Base-by-base conservation (phyloP, 1,140 invertebrate genomes). In the Potamilus streckersoni region DNA sequence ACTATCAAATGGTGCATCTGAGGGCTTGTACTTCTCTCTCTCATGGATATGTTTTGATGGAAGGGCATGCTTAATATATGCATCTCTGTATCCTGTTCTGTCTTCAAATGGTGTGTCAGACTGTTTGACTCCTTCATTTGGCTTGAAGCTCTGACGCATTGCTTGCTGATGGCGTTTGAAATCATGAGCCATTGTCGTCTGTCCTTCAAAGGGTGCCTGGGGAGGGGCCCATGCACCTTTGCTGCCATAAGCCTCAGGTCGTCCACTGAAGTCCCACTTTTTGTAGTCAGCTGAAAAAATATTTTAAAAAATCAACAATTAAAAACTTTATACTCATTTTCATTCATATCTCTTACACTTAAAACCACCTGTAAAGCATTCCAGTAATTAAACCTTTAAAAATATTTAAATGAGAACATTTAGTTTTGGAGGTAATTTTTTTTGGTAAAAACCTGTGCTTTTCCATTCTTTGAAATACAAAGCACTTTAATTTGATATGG, bases 101-200 rank as follows among this genome's bases (percentile, higher is more conserved):
- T 86, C 86, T 76, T 88, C 85, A 73, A 91, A 89, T 60, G 89
- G 89, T 31, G 83, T 82, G 67, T 85, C 83, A n/a, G 88, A 89
- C 66, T 82, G 73, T 19, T 83, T 79, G 5, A 84, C 72, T 17
- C 80, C 83, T n/a, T 89, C 83, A 15, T 71, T 38, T 12, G 90
- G 90, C 60, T 82, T 86, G 73, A 88, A 82, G 69, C 82, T 84
- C 38, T 83, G 71, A 16, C 87, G 79, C 19, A 82, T 80, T 23
- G 78, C 61, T 65, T 84, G 78, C 55, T 83, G 78, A 76, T 90
- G 84, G 64, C 78, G 79, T n/a, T 79, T 73, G 75, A 82, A 90
- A 74, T 90, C 89, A 57, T 81, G 79, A 14, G 82, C 76, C 79
- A 89, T 89, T 13, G 87, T 90, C 31, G 83, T 84, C 62, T 86